These are phyloP conservation scores for Pseudochaenichthys georgianus DNA, from an alignment of 2,797 vertebrate genomes.

Conservation along the genomic window DNA sequence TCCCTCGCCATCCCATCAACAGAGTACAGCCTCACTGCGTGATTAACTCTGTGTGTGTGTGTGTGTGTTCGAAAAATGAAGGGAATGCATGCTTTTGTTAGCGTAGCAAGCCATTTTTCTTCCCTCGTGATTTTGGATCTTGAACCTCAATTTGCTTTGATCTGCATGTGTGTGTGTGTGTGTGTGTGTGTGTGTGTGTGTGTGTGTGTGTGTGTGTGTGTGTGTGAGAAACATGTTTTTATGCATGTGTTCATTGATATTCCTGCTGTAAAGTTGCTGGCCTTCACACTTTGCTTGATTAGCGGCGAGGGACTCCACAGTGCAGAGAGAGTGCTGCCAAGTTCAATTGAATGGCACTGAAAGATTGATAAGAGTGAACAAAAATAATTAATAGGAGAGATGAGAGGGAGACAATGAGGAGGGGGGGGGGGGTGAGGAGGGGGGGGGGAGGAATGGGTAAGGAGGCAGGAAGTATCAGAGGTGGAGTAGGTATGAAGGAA, in stretches of 20 bases:
- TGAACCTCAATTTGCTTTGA: constrained; percentile 15
- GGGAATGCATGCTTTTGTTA: constrained; percentile 4
- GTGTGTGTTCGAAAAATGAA: background rate
- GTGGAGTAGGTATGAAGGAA: constrained; percentile 5
- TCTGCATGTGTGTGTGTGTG: no score
- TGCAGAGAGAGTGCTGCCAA: background rate
- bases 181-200: no score
- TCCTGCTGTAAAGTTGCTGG: constrained; percentile 25
- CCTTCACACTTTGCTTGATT: constrained; percentile 38
- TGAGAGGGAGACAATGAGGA: constrained; percentile 3
- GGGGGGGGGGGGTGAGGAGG: background rate
- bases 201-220: background rate
- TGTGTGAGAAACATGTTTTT: constrained; percentile 7
- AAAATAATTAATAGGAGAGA: constrained; percentile 16
- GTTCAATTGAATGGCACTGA: constrained; percentile 30
- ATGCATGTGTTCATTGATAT: constrained; percentile 43
- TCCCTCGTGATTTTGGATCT: constrained; percentile 17
- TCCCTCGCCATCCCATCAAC: constrained; percentile 58
- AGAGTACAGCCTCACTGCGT: constrained; percentile 42
- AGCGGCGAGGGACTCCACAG: background rate
- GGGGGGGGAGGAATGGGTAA: background rate
- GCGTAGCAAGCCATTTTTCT: background rate
- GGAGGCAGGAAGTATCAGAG: constrained; percentile 37
- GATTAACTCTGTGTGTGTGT: constrained; percentile 50
- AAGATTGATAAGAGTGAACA: constrained; percentile 46